phyloP scores from a whole-genome alignment of 2,797 vertebrate genomes.

The Leptoclinus maculatus region DNA sequence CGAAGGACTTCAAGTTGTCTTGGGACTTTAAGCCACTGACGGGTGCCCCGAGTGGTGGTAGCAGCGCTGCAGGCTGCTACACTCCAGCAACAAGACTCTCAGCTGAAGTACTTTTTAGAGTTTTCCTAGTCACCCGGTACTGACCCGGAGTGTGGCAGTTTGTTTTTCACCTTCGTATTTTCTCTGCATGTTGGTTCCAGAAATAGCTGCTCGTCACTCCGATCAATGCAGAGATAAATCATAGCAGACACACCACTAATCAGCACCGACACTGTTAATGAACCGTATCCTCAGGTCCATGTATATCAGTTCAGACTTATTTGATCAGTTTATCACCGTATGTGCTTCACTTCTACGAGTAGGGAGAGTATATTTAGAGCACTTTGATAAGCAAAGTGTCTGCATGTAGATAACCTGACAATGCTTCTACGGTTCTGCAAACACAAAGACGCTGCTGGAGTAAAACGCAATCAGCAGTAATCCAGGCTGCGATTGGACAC shows the following conservation, averaged over 20 bases:
- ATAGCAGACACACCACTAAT: neutral
- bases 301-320: neutral
- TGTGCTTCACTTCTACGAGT: neutral
- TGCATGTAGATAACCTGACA: neutral
- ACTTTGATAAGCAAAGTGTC: constrained; percentile 7
- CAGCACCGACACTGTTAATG: neutral
- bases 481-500: constrained; percentile 7
- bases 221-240: neutral
- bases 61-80: too few species aligned
- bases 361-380: neutral
- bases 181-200: neutral
- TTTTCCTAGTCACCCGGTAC: too few species aligned
- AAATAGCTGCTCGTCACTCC: neutral
- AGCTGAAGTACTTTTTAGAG: too few species aligned
- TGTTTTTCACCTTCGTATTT: too few species aligned
- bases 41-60: too few species aligned
- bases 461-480: neutral
- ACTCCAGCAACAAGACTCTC: too few species aligned
- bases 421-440: neutral
- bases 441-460: neutral
- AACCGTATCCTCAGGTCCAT: neutral
- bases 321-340: neutral
- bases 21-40: too few species aligned
- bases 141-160: too few species aligned
- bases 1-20: too few species aligned